Evolutionary conservation across 1,140 invertebrate species (phyloP), one percentile per base, ranked within the genome.

Genomic region (Drosophila yakuba): DNA sequence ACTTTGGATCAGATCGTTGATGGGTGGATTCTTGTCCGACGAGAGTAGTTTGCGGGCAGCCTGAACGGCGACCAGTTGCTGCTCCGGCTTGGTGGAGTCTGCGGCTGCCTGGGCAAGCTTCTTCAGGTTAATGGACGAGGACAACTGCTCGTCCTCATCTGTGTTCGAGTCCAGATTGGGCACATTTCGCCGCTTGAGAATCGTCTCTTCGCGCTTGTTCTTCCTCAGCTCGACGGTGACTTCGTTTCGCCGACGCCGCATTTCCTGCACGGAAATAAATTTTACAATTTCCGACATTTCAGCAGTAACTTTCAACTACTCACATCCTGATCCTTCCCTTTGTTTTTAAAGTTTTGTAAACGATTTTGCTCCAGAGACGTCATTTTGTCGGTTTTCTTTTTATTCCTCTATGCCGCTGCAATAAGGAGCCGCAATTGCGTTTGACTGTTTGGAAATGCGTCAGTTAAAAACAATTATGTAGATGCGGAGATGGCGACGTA

Each of bases 1-100:
- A 93, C 97, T 97, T 25, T 95, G 93, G 78, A 99, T 99, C 54
- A 99, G 94, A 64, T 97, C 96, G 94, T 99, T 97, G 89, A 99
- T 99, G n/a, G 99, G 99, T 78, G 99, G 99, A 94, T 99, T 99
- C 78, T 97, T 95, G 93, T 99, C 98, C 44, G 97, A 98, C 3
- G 98, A 99, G 5, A 99, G 94, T 57, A 99, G 94, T 93, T 99
- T 99, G 66, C 99, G 94, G 54, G 97, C 97, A 36, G 97, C 95
- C 92, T 98, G 97, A 5, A 98, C 97, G 51, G 97, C 97, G 76
- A 94, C 93, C 75, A 98, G 94, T 93, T 98, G 97, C 81, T 95
- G 92, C 20, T 94, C 93, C 52, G 96, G 95, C 84, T 97, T 94
- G 36, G 94, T 94, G n/a, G 91, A 82, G 91, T 95, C 95, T 5